phyloP scores from a whole-genome alignment of 2,113 vertebrate species.

The Lepus timidus region DNA sequence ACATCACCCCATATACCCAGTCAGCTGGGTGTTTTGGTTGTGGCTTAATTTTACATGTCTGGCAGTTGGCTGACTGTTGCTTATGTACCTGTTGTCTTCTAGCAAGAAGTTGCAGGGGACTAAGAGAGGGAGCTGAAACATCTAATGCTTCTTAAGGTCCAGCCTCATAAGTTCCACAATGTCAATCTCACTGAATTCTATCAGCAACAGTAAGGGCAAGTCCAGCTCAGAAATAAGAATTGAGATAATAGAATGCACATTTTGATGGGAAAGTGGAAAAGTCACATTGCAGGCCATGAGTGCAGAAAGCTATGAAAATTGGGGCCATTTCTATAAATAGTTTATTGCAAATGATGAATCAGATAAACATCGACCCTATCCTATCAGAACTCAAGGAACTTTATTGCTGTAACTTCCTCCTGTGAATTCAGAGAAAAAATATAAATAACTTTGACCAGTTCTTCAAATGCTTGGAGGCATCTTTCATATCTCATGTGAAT shows the following conservation, averaged over 20 bases:
- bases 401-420: not conserved
- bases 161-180: not conserved
- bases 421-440: slow-evolving; percentile 23
- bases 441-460: slow-evolving; percentile 1
- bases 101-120: not conserved
- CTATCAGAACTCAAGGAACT: not conserved
- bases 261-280: not conserved
- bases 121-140: not conserved
- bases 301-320: not conserved
- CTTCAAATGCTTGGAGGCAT: slow-evolving; percentile 38
- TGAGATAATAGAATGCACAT: slow-evolving; percentile 16
- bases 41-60: not conserved
- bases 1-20: not conserved
- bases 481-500: not conserved
- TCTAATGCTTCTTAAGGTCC: not conserved
- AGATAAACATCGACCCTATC: not conserved
- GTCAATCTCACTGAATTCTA: not conserved
- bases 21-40: not conserved
- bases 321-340: not conserved
- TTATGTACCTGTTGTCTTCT: not conserved
- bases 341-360: not conserved
- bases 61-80: not conserved
- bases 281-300: not conserved
- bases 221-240: slow-evolving; percentile 1
- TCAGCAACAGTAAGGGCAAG: not conserved